Evolutionary conservation across 2,888 invertebrate genomes (phyloP).

Genomic region (Gymnocheta viridis): DNA sequence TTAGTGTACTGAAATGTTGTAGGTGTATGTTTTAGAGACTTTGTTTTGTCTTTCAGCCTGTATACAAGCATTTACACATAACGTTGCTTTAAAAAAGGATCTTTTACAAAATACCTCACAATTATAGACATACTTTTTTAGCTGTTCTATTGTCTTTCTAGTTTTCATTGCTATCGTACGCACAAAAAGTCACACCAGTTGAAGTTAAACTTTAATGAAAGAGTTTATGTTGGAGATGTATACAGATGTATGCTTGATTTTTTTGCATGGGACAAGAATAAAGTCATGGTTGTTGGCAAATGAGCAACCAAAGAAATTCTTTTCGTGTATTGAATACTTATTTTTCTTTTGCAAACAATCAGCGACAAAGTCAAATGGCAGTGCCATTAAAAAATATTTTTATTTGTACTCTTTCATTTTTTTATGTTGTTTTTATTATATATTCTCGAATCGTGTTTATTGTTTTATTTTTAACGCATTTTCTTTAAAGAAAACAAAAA

Average conservation of each 20-base stretch:
- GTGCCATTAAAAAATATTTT: conserved; percentile 67
- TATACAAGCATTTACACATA: background rate
- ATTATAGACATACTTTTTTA: conserved; percentile 7
- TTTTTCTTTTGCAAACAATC: conserved; percentile 34
- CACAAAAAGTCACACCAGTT: background rate
- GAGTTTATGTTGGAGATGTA: background rate
- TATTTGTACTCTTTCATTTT: conserved; percentile 26
- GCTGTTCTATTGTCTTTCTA: background rate
- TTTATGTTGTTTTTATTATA: conserved; percentile 2
- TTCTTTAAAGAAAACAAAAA: background rate
- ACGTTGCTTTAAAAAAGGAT: background rate
- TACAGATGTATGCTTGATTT: background rate
- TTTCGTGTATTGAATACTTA: conserved; percentile 10
- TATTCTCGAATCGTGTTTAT: conserved; percentile 31
- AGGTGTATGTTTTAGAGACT: background rate
- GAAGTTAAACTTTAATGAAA: conserved; percentile 24
- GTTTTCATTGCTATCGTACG: conserved; percentile 8
- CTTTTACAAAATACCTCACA: background rate
- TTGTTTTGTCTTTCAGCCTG: background rate
- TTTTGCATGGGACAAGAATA: background rate
- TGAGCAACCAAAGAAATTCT: background rate
- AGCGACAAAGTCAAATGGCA: conserved; percentile 69
- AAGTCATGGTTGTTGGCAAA: background rate
- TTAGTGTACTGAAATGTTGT: background rate
- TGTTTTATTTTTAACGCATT: conserved; percentile 56